Conservation (phyloP, 2,888 invertebrate species). For the Luffia ferchaultella region DNA sequence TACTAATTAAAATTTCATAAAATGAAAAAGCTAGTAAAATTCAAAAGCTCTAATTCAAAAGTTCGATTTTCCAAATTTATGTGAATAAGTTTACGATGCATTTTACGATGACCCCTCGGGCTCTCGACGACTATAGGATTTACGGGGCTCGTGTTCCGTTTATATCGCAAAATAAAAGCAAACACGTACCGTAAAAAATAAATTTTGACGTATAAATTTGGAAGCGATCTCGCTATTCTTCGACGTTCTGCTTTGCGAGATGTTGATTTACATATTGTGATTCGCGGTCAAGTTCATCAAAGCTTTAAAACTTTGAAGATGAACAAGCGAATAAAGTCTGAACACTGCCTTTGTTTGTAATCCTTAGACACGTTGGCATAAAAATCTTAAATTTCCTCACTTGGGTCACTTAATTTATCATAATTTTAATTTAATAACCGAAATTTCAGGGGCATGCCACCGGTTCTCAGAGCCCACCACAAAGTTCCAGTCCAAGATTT, state of each 20-base stretch:
- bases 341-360: too few species aligned
- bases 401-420: too few species aligned
- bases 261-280: background rate
- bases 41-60: background rate
- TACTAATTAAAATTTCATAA: background rate
- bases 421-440: too few species aligned
- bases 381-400: too few species aligned
- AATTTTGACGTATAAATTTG: background rate
- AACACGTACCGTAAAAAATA: background rate
- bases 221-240: background rate
- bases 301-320: too few species aligned
- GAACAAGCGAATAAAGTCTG: too few species aligned
- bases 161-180: background rate
- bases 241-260: background rate
- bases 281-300: background rate
- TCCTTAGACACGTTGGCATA: too few species aligned
- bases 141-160: background rate
- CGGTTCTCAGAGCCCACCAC: too few species aligned
- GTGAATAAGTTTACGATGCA: conserved; percentile 46
- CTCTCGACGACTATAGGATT: background rate
- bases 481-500: too few species aligned
- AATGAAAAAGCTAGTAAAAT: background rate
- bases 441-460: too few species aligned
- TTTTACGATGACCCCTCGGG: conserved; percentile 47
- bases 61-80: conserved; percentile 51